phyloP scores from a whole-genome alignment of 2,888 invertebrate genomes.

The Ommatoiulus sabulosus region DNA sequence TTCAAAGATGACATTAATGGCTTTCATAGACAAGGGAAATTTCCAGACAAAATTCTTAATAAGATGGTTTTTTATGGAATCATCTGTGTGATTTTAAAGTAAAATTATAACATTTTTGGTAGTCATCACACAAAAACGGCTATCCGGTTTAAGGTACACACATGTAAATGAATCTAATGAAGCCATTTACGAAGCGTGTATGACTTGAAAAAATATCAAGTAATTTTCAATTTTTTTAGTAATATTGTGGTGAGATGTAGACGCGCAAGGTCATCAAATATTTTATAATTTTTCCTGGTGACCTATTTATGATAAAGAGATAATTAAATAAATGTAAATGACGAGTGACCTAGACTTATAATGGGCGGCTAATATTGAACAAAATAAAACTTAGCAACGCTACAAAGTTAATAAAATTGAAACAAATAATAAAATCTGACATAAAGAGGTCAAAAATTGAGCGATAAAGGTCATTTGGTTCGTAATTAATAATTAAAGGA shows the following conservation, averaged over 20 bases:
- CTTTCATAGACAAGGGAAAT: too few relatives aligned
- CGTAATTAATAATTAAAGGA: not conserved
- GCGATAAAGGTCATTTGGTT: not conserved
- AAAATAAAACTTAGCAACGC: not conserved
- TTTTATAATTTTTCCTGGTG: slow-evolving; percentile 16
- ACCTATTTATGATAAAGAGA: not conserved
- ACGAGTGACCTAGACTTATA: not conserved
- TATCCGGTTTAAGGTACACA: too few relatives aligned
- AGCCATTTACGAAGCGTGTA: not conserved
- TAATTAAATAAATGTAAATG: slow-evolving; percentile 5
- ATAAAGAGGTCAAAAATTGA: not conserved
- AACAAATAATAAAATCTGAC: not conserved
- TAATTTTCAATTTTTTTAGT: not conserved
- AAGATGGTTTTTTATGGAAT: too few relatives aligned
- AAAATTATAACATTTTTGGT: too few relatives aligned
- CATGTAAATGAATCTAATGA: too few relatives aligned
- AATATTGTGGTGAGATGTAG: not conserved
- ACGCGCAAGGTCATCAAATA: not conserved
- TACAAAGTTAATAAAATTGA: not conserved
- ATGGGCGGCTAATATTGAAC: slow-evolving; percentile 10
- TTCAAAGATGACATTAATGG: too few relatives aligned
- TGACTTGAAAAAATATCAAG: not conserved
- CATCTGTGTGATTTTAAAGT: too few relatives aligned
- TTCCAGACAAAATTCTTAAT: too few relatives aligned
- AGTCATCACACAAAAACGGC: too few relatives aligned